These are phyloP conservation scores for Capitulum mitella DNA, from an alignment of 2,888 invertebrate species.

Conservation along the genomic window DNA sequence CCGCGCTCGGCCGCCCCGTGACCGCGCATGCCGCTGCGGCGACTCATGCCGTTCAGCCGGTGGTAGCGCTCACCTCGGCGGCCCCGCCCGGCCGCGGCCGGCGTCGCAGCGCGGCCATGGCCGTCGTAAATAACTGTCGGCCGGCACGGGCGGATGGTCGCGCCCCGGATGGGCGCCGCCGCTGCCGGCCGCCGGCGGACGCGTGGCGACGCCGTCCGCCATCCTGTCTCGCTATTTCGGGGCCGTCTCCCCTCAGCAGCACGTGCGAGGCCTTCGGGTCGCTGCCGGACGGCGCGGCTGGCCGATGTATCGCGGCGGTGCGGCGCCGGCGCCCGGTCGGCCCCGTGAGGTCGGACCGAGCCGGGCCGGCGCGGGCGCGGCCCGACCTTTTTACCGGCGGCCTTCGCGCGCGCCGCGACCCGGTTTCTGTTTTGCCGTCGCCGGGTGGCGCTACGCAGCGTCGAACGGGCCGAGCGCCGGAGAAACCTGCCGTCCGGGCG, in stretches of 20 bases:
- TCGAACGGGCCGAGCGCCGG: neutral
- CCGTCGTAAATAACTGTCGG: no score
- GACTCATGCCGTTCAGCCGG: no score
- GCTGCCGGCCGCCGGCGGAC: no score
- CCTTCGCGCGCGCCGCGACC: neutral
- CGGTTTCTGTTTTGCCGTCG: neutral
- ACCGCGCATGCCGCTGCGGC: no score
- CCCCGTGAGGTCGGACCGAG: neutral
- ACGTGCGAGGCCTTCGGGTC: neutral
- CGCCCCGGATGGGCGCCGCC: neutral
- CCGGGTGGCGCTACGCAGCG: neutral
- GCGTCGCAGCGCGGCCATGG: neutral
- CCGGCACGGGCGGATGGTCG: neutral
- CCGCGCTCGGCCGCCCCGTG: no score
- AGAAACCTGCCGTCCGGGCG: neutral
- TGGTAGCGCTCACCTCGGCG: neutral
- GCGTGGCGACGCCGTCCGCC: neutral
- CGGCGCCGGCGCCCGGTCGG: neutral
- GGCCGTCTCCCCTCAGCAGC: neutral
- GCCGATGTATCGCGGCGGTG: no score
- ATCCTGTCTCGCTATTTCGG: constrained; percentile 16
- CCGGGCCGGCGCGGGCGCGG: neutral
- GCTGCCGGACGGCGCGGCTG: neutral
- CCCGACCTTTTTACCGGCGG: neutral
- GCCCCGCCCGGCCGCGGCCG: neutral